phyloP scores from a whole-genome alignment of 2,888 invertebrate genomes.

The Polymixis lichenea region DNA sequence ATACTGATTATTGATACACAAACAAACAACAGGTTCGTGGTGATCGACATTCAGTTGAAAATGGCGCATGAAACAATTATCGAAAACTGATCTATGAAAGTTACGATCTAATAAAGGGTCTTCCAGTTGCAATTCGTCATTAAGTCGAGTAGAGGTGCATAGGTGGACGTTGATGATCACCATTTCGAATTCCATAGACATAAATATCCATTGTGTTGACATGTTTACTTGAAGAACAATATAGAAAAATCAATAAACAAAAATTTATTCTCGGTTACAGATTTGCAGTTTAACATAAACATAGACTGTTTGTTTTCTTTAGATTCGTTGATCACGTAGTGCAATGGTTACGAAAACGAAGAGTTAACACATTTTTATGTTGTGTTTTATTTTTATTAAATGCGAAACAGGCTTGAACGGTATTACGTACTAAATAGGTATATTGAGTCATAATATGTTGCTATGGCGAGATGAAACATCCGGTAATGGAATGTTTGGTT shows the following conservation, averaged over 20 bases:
- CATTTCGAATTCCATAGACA: conserved; percentile 11
- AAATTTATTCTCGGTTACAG: conserved; percentile 9
- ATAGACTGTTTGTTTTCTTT: conserved; percentile 46
- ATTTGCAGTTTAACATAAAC: conserved; percentile 35
- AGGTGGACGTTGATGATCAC: not conserved
- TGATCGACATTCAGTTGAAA: conserved; percentile 13
- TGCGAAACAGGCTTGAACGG: conserved; percentile 35
- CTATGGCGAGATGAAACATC: conserved; percentile 5
- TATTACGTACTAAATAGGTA: conserved; percentile 7
- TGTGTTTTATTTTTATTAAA: conserved; percentile 31
- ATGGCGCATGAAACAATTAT: not conserved
- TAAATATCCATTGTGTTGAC: conserved; percentile 28
- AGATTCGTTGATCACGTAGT: conserved; percentile 30
- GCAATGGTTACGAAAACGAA: conserved; percentile 37
- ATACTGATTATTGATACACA: conserved; percentile 27
- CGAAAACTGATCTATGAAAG: not conserved
- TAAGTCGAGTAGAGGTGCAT: conserved; percentile 2
- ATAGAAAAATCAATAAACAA: conserved; percentile 25
- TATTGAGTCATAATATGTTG: conserved; percentile 14
- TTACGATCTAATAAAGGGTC: no score
- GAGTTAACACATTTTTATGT: conserved; percentile 32
- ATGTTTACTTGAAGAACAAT: conserved; percentile 12
- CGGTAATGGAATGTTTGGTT: not conserved
- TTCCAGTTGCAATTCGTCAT: not conserved
- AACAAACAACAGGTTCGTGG: conserved; percentile 23